Evolutionary conservation across 1,140 invertebrate genomes (phyloP).

Genomic region (Hylyphantes graminicola): DNA sequence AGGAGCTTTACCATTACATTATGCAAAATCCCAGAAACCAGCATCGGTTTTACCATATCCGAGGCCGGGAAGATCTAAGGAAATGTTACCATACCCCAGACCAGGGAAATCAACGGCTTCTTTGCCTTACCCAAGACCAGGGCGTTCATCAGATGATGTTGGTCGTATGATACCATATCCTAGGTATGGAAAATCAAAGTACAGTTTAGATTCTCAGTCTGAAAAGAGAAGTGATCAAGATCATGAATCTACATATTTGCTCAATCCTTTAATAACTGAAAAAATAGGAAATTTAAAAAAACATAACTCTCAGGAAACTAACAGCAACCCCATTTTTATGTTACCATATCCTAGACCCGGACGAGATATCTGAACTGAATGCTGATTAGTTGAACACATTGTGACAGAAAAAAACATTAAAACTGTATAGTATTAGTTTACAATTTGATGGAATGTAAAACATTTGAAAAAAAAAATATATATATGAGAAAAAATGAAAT

Average conservation of each 20-base stretch:
- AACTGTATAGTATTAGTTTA: too few relatives aligned
- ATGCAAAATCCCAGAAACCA: background rate
- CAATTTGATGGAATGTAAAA: too few relatives aligned
- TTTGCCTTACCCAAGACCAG: conserved; percentile 10
- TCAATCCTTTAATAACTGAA: background rate
- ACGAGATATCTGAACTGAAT: background rate
- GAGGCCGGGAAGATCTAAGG: conserved; percentile 1
- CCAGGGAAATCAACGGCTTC: background rate
- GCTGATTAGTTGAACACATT: too few relatives aligned
- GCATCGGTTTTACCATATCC: conserved; percentile 9
- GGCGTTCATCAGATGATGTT: background rate
- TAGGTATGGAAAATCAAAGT: conserved; percentile 7
- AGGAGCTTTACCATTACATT: background rate
- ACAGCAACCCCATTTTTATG: conserved; percentile 4
- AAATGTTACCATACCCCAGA: conserved; percentile 5
- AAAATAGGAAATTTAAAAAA: background rate
- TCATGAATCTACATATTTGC: background rate
- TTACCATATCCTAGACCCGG: conserved; percentile 32
- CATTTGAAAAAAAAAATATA: background rate
- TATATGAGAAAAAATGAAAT: background rate
- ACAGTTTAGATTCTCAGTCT: background rate
- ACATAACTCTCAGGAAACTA: background rate
- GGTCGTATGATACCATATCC: conserved; percentile 14
- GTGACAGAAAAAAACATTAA: too few relatives aligned
- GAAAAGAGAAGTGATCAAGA: background rate